Evolutionary conservation across 2,113 vertebrate genomes (phyloP).

Genomic region (Mugil cephalus): DNA sequence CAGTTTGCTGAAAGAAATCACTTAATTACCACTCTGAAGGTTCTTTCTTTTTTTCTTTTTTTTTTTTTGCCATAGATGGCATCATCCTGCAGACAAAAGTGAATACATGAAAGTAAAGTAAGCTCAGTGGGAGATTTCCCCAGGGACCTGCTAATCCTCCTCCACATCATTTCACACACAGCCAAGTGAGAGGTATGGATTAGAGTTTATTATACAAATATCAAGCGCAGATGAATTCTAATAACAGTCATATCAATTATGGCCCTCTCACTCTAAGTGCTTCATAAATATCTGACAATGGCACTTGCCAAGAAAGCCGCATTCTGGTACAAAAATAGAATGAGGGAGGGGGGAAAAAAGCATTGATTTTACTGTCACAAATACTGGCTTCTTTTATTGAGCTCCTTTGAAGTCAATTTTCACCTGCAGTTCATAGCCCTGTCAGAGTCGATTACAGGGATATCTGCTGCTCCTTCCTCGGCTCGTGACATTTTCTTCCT

Average conservation of each 20-base stretch:
- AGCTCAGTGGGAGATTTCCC: slow-evolving; percentile 75
- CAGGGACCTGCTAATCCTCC: slow-evolving; percentile 73
- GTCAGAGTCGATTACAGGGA: slow-evolving; percentile 66
- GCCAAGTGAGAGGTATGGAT: slow-evolving; percentile 73
- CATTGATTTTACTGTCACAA: slow-evolving; percentile 72
- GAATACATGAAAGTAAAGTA: slow-evolving; percentile 74
- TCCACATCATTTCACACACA: slow-evolving; percentile 68
- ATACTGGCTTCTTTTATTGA: slow-evolving; percentile 45
- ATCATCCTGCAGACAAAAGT: slow-evolving; percentile 66
- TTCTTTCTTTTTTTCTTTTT: slow-evolving; percentile 38
- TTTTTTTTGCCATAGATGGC: slow-evolving; percentile 45
- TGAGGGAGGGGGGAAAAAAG: slow-evolving; percentile 16
- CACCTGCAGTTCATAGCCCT: slow-evolving; percentile 65
- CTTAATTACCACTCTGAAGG: slow-evolving; percentile 75
- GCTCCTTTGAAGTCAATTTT: slow-evolving; percentile 62
- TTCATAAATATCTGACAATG: slow-evolving; percentile 58
- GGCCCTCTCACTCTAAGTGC: slow-evolving; percentile 48
- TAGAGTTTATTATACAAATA: slow-evolving; percentile 79
- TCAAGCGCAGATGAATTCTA: slow-evolving; percentile 70
- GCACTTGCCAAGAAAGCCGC: slow-evolving; percentile 44
- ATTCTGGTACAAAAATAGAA: slow-evolving; percentile 77
- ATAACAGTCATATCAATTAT: slow-evolving; percentile 73
- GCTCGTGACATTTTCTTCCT: slow-evolving; percentile 40
- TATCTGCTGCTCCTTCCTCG: slow-evolving; percentile 21
- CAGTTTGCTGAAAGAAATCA: slow-evolving; percentile 63